Base-by-base conservation (phyloP, 1,140 invertebrate genomes). In the Pemphigus obesinymphae region DNA sequence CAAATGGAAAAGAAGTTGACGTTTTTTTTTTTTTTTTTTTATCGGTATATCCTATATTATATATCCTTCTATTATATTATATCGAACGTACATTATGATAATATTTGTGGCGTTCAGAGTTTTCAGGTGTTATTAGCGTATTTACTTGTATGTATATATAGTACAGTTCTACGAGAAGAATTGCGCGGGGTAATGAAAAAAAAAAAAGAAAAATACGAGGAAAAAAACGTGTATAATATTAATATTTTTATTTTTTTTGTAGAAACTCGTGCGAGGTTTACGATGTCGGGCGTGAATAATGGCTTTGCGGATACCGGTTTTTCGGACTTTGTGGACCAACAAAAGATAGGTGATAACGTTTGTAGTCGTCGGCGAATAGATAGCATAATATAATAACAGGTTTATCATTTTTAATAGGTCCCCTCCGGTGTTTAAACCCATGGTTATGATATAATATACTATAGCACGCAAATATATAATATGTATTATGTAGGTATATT, bases 351-450 rank as follows among this genome's bases (percentile, higher is more conserved):
- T 80, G 76, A 80, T 61, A 61, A 63, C 48, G 53, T 58, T 58
- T 40, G 48, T 58, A 34, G 73, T 78, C 73, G 73, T 78, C 73
- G 72, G 20, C 50, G 53, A 11, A 23, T 3, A 73, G 15, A 50
- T 50, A 48, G 15, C 11, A 50, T 76, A 43, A 80, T 61, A 80
- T 76, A 43, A 80, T 61, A 80, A 80, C 76, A 80, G 76, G 76
- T 80, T 80, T 78, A 61, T 55, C 53, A 76, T 78, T 78, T 78
- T 80, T 80, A 80, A 80, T 80, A 80, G 58, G 37, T 80, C 63
- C 76, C 76, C 76, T 61, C 55, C 76, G 76, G 76, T 80, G 55
- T 31, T 55, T 40, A 29, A 63, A 15, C 10, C 37, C n/a, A 23
- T n/a, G 34, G 5, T 26, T 37, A n/a, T 40, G 26, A 80, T 80